Conservation (phyloP, 1,140 invertebrate genomes). For the Ganaspis sp. region DNA sequence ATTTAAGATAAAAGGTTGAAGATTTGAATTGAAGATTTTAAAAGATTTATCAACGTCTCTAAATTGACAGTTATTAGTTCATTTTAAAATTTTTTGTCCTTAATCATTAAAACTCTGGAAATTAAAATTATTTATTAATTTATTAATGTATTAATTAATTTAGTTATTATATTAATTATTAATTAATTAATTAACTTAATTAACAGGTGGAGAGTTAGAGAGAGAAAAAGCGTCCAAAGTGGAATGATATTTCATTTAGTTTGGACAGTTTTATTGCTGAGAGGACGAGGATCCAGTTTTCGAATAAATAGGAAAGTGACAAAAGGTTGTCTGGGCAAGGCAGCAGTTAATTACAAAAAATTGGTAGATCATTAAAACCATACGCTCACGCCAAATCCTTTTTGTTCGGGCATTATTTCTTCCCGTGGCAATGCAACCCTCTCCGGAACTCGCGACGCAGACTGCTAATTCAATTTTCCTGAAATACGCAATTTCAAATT, state of each 20-base stretch:
- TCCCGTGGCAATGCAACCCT: neutral
- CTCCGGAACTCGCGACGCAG: neutral
- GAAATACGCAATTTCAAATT: slow-evolving; percentile 22
- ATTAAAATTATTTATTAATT: too few relatives aligned
- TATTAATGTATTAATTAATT: too few relatives aligned
- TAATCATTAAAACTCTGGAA: too few relatives aligned
- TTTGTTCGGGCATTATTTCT: slow-evolving; percentile 34
- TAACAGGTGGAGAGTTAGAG: neutral
- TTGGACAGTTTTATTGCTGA: slow-evolving; percentile 14
- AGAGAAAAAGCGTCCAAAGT: neutral
- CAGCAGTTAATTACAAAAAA: slow-evolving; percentile 48
- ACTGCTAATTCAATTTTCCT: slow-evolving; percentile 20
- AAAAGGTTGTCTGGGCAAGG: slow-evolving; percentile 22
- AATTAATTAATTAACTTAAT: too few relatives aligned
- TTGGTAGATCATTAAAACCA: slow-evolving; percentile 43
- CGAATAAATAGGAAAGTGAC: slow-evolving; percentile 17
- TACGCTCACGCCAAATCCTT: slow-evolving; percentile 34
- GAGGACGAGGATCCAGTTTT: neutral
- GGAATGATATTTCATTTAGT: slow-evolving; percentile 18
- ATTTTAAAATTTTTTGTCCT: too few relatives aligned
- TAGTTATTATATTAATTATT: too few relatives aligned
- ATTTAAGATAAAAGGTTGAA: too few relatives aligned
- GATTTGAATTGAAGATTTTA: too few relatives aligned
- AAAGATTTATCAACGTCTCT: too few relatives aligned
- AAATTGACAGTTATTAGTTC: too few relatives aligned